Evolutionary conservation across 2,797 vertebrate species (phyloP), one percentile per base, ranked within the genome.

Genomic region (Epinephelus awoara): DNA sequence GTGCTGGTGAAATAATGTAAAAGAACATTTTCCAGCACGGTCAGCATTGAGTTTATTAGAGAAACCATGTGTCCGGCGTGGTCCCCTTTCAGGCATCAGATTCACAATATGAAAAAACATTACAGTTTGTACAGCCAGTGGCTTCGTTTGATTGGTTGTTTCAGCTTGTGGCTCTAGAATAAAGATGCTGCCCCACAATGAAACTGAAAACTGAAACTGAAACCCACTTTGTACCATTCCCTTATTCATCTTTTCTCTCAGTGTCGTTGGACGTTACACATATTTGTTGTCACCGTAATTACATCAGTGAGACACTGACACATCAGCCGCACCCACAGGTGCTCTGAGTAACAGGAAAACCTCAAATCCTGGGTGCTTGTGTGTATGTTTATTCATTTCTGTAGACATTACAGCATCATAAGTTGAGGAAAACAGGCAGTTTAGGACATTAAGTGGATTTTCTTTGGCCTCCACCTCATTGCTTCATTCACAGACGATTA

Each of bases 341-440:
- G 68, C 46, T 23, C 65, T 18, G 65, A 78, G 79, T 50, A 75
- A 84, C 74, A 89, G 85, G 87, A 89, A 87, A 90, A 78, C 79
- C 69, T n/a, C 77, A 42, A 70, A 23, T 63, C 75, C 58, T 14
- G 42, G 44, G n/a, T 73, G 61, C n/a, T 52, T 57, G 4, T 42
- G 69, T 61, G 58, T 71, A 67, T 85, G 83, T 83, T 85, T 59
- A 64, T 73, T 71, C 74, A 29, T 73, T 85, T 87, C 82, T 84
- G 72, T 63, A 93, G 92, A 94, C 93, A 81, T 93, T 84, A 93
- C 92, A 73, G 69, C 91, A 93, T 88, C 34, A 6, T 68, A 87
- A 89, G 61, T 75, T 55, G 62, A 52, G 71, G 47, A 67, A 80
- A 90, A 91, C 77, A 80, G 62, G 71, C 82, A 44, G 70, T 92